These are phyloP conservation scores for Rhaphigaster nebulosa DNA, from an alignment of 2,888 invertebrate genomes.

Conservation along the genomic window DNA sequence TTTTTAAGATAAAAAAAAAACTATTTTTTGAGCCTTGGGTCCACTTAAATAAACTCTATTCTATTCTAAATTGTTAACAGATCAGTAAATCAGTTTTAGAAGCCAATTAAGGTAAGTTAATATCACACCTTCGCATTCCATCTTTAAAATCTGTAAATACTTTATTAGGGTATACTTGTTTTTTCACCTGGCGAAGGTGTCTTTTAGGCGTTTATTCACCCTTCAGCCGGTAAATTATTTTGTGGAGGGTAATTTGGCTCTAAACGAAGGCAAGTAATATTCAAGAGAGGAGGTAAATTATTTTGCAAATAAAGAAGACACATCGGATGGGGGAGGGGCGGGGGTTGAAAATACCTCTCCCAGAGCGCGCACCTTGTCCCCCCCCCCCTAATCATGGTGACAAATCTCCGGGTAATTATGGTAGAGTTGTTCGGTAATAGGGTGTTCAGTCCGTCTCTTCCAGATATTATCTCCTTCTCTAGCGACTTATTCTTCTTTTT, in stretches of 20 bases:
- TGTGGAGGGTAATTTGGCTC: not conserved
- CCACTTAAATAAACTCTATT: no score
- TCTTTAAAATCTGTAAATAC: no score
- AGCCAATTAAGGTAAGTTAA: no score
- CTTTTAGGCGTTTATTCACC: not conserved
- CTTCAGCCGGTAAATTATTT: constrained; percentile 31
- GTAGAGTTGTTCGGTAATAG: not conserved
- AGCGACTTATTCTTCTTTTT: not conserved
- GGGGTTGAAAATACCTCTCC: not conserved
- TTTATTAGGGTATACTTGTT: not conserved
- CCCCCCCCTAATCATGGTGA: not conserved
- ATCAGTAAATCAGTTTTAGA: no score
- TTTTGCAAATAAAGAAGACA: constrained; percentile 36
- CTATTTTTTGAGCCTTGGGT: no score
- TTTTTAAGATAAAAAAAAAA: no score
- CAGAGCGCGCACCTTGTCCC: not conserved
- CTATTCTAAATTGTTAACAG: no score
- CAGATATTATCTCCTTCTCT: not conserved
- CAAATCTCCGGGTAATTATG: constrained; percentile 19
- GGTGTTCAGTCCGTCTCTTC: not conserved
- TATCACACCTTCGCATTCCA: no score
- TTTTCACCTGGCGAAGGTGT: not conserved
- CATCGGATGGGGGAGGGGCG: not conserved
- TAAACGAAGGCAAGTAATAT: not conserved
- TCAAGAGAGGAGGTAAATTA: constrained; percentile 28